These are phyloP conservation scores for Monomorium pharaonis DNA, from an alignment of 1,140 invertebrate genomes.

Conservation along the genomic window DNA sequence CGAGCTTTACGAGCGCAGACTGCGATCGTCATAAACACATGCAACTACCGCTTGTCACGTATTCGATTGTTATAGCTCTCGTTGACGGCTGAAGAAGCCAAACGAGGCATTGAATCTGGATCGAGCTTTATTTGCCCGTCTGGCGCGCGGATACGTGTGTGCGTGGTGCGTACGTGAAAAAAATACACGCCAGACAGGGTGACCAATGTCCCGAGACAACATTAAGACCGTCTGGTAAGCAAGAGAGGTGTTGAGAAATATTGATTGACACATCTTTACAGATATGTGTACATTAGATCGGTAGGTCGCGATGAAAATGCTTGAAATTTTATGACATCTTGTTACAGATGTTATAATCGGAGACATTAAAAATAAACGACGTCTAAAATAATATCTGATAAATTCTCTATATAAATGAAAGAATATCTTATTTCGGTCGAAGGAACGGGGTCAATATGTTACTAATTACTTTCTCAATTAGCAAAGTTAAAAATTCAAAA, in stretches of 20 bases:
- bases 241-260: slow-evolving; percentile 21
- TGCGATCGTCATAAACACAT: slow-evolving; percentile 74
- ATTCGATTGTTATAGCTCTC: slow-evolving; percentile 74
- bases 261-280: slow-evolving; percentile 1
- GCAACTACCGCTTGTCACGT: slow-evolving; percentile 66
- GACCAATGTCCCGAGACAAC: slow-evolving; percentile 29
- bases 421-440: background rate
- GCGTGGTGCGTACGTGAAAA: slow-evolving; percentile 39
- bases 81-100: slow-evolving; percentile 65
- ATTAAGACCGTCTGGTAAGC: slow-evolving; percentile 30
- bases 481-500: background rate
- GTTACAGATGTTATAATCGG: background rate
- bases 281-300: slow-evolving; percentile 1
- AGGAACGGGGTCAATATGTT: background rate
- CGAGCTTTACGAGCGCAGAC: slow-evolving; percentile 66
- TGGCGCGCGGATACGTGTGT: slow-evolving; percentile 32
- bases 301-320: background rate
- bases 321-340: background rate
- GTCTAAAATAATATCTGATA: background rate
- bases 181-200: slow-evolving; percentile 28
- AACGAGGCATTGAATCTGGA: slow-evolving; percentile 61
- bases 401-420: background rate
- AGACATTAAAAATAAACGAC: background rate
- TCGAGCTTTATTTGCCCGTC: slow-evolving; percentile 57
- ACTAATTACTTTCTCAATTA: background rate